phyloP scores from a whole-genome alignment of 2,113 vertebrate species.

The Phyllopteryx taeniolatus region DNA sequence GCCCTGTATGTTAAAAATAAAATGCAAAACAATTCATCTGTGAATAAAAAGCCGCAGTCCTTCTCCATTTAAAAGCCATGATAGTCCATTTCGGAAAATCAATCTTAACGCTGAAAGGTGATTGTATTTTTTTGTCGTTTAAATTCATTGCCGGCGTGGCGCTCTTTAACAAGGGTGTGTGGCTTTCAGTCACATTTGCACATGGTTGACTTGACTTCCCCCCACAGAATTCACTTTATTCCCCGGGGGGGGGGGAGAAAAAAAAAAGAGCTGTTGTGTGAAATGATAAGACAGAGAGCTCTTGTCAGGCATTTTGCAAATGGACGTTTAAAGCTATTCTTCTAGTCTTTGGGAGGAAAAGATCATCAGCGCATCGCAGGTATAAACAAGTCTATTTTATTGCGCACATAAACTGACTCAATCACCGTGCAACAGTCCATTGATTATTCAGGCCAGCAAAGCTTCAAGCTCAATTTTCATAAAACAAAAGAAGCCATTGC shows the following conservation, averaged over 20 bases:
- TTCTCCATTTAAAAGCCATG: conserved; percentile 34
- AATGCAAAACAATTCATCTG: conserved; percentile 15
- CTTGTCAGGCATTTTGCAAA: not conserved
- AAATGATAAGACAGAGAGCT: not conserved
- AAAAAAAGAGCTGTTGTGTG: conserved; percentile 18
- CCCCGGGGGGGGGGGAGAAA: not conserved
- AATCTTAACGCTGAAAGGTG: conserved; percentile 33
- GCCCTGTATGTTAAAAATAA: conserved; percentile 34
- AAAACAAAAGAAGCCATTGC: not conserved
- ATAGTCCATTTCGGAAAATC: conserved; percentile 47
- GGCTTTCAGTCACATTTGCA: conserved; percentile 39
- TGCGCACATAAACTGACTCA: conserved; percentile 12
- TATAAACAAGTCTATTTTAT: not conserved
- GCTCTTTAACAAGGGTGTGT: conserved; percentile 25
- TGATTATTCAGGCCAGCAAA: not conserved
- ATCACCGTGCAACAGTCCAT: not conserved
- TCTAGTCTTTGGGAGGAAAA: not conserved
- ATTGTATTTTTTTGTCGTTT: conserved; percentile 23
- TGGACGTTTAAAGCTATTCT: not conserved
- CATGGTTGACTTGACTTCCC: conserved; percentile 26
- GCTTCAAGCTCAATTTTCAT: not conserved
- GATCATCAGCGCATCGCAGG: not conserved
- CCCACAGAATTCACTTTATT: conserved; percentile 31
- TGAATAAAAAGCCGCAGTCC: conserved; percentile 26
- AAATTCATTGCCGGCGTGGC: conserved; percentile 24